phyloP scores from a whole-genome alignment of 2,113 vertebrate genomes.

The Siniperca knerii region DNA sequence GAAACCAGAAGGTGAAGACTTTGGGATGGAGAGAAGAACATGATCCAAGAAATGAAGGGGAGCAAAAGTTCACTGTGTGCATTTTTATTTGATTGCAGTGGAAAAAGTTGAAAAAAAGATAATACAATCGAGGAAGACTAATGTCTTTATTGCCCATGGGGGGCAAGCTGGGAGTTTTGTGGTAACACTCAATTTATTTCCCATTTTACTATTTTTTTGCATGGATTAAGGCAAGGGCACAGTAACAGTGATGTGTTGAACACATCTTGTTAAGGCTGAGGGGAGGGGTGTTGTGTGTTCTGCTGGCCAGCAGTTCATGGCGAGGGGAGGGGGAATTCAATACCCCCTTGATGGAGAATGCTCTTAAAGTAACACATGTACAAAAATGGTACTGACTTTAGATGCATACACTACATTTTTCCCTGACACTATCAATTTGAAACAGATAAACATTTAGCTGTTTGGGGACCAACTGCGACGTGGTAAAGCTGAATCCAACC shows the following conservation, averaged over 20 bases:
- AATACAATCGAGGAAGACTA: constrained; percentile 75
- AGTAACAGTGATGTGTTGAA: constrained; percentile 76
- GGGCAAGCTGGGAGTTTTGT: constrained; percentile 71
- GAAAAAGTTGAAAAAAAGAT: constrained; percentile 75
- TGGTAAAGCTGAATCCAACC: constrained; percentile 68
- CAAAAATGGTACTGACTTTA: constrained; percentile 52
- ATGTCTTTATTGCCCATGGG: constrained; percentile 75
- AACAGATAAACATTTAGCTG: constrained; percentile 74
- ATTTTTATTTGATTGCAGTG: constrained; percentile 77
- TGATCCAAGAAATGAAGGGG: constrained; percentile 74
- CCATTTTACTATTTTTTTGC: constrained; percentile 43
- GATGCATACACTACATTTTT: constrained; percentile 56
- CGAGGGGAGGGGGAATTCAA: constrained; percentile 76
- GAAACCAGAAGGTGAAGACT: constrained; percentile 82
- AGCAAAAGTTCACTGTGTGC: constrained; percentile 83
- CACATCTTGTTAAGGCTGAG: constrained; percentile 76
- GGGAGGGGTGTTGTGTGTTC: constrained; percentile 61
- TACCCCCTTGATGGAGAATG: constrained; percentile 74
- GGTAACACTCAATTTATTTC: constrained; percentile 82
- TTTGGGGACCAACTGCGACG: constrained; percentile 70
- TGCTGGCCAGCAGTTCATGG: constrained; percentile 69
- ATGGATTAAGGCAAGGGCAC: constrained; percentile 60
- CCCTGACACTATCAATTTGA: constrained; percentile 73
- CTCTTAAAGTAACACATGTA: constrained; percentile 68
- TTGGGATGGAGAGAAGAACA: constrained; percentile 71